phyloP scores from a whole-genome alignment of 2,888 invertebrate species.

The Drepanosiphum platanoidis region DNA sequence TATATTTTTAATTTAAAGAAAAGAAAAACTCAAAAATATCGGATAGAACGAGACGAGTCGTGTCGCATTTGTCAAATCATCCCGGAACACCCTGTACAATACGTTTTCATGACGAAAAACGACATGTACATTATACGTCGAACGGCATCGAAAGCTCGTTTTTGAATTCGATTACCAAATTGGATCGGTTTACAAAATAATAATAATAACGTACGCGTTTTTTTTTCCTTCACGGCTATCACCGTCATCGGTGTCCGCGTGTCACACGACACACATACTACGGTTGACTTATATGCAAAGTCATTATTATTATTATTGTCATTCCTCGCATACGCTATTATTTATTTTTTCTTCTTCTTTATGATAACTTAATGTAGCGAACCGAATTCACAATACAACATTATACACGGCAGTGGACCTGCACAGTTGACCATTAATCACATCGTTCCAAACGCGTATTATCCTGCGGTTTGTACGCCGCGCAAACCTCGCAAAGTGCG shows the following conservation, averaged over 20 bases:
- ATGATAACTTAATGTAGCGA: constrained; percentile 48
- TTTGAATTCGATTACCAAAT: too few species aligned
- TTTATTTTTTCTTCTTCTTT: too few species aligned
- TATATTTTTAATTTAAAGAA: too few species aligned
- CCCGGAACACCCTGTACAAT: too few species aligned
- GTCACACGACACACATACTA: constrained; percentile 7
- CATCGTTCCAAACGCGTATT: constrained; percentile 6
- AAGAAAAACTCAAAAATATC: too few species aligned
- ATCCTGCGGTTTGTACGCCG: constrained; percentile 1
- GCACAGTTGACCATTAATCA: constrained; percentile 34
- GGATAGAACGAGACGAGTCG: too few species aligned
- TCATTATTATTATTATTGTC: constrained; percentile 25
- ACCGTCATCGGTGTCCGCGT: not conserved
- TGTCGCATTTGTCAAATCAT: too few species aligned
- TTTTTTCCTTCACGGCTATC: not conserved
- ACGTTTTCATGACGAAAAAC: too few species aligned
- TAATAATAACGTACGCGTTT: too few species aligned
- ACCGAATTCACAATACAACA: constrained; percentile 24
- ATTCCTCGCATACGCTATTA: not conserved
- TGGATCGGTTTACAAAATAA: not conserved
- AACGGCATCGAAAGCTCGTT: too few species aligned
- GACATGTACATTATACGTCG: too few species aligned
- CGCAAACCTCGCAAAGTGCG: constrained; percentile 8
- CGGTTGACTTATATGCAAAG: not conserved
- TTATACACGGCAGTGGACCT: constrained; percentile 11